A percentile compares a stretch with the other conserved stretches of the same genome.
Evolutionary conservation across 2,888 invertebrate species (phyloP).

Genomic region (Diachrysia chrysitis): DNA sequence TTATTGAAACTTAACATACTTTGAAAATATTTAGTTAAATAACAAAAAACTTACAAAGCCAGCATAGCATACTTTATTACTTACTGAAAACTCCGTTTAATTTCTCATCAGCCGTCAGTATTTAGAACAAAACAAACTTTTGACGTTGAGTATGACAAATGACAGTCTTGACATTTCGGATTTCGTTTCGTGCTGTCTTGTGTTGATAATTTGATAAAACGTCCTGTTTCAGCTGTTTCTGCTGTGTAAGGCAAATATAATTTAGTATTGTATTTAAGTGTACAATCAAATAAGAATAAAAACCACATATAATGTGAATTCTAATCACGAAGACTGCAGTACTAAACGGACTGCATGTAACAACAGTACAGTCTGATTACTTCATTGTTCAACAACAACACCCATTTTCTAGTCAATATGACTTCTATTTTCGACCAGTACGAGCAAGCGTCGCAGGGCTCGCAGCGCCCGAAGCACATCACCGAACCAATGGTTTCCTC

Average conservation of each 20-base stretch:
- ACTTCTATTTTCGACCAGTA: constrained; percentile 96
- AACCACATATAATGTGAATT: background rate
- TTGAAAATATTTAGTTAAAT: too few species aligned
- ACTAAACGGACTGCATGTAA: constrained; percentile 1
- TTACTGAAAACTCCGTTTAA: too few species aligned
- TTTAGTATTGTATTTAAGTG: background rate
- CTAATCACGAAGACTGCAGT: background rate
- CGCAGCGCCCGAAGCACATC: constrained; percentile 76
- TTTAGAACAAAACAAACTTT: background rate
- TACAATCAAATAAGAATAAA: background rate
- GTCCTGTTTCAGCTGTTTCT: too few species aligned
- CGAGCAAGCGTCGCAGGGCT: constrained; percentile 92
- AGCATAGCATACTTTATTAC: too few species aligned
- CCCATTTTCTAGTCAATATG: constrained; percentile 84
- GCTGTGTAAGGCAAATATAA: background rate
- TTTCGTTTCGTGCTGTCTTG: background rate
- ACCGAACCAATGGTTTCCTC: constrained; percentile 85
- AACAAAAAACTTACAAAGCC: too few species aligned
- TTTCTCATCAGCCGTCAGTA: too few species aligned
- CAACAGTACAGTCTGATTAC: background rate
- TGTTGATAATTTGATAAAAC: too few species aligned
- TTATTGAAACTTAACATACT: too few species aligned
- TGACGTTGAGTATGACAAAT: too few species aligned
- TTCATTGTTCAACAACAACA: constrained; percentile 30
- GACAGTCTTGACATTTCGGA: background rate